These are phyloP conservation scores for Zalophus californianus DNA, from an alignment of 2,797 vertebrate species.

Conservation along the genomic window DNA sequence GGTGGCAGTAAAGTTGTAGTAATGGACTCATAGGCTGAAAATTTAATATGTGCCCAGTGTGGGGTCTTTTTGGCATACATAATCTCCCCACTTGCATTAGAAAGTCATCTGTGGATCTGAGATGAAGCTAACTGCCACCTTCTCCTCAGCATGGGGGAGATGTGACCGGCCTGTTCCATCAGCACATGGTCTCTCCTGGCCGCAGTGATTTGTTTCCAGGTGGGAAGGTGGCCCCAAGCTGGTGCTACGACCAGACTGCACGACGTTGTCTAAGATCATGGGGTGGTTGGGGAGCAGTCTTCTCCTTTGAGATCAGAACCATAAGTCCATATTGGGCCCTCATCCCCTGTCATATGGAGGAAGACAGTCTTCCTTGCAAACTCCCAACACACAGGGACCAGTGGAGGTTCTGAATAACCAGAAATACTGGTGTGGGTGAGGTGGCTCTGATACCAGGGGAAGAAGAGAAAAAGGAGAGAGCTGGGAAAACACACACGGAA, in stretches of 20 bases:
- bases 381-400: rapidly evolving
- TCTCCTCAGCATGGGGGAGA: rapidly evolving
- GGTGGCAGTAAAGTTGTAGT: rapidly evolving
- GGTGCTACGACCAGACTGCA: rapidly evolving
- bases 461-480: no score
- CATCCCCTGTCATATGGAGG: rapidly evolving
- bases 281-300: neutral
- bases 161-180: no score
- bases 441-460: neutral
- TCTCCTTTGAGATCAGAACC: neutral
- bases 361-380: neutral
- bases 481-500: rapidly evolving
- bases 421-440: neutral
- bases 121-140: neutral
- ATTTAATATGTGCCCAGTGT: neutral
- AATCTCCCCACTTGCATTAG: neutral
- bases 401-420: no score
- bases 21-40: no score
- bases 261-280: no score
- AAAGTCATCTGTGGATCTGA: neutral
- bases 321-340: rapidly evolving
- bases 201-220: neutral
- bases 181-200: neutral
- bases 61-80: rapidly evolving
- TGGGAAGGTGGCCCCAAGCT: neutral